Conservation (phyloP, 2,113 vertebrate species). For the Ceuthmochares aereus region DNA sequence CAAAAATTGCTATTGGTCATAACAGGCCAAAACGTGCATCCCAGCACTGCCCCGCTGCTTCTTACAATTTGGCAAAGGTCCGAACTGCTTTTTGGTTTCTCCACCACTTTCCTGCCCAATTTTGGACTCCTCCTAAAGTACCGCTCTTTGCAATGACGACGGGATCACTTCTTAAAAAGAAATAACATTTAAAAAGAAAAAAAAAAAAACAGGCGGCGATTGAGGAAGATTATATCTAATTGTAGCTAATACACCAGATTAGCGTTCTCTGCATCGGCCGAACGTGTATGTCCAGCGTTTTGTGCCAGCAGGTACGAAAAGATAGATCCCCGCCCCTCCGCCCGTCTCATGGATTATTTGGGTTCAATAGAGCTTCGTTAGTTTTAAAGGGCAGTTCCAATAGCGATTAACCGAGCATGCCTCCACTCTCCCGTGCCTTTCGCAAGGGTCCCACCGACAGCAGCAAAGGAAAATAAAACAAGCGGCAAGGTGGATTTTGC, state of each 20-base stretch:
- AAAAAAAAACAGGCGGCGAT: background rate
- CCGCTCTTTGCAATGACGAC: background rate
- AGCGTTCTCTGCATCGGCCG: background rate
- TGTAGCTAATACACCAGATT: background rate
- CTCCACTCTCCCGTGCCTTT: background rate
- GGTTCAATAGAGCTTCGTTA: background rate
- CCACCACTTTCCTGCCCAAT: background rate
- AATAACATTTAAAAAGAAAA: background rate
- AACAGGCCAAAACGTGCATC: background rate
- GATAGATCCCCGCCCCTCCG: accelerated
- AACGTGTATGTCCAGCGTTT: background rate
- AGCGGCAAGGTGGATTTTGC: background rate
- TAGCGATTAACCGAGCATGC: background rate
- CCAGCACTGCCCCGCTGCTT: background rate
- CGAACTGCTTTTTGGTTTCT: background rate
- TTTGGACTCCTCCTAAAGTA: background rate
- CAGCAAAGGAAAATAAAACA: background rate
- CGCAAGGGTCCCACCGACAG: background rate
- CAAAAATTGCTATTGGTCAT: background rate
- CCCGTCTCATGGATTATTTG: background rate
- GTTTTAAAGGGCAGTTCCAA: background rate
- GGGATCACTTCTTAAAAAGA: background rate
- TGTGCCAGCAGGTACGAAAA: background rate
- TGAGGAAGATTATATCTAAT: background rate
- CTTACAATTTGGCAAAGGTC: background rate